phyloP scores from a whole-genome alignment of 2,888 invertebrate species.

The Bombylius major region DNA sequence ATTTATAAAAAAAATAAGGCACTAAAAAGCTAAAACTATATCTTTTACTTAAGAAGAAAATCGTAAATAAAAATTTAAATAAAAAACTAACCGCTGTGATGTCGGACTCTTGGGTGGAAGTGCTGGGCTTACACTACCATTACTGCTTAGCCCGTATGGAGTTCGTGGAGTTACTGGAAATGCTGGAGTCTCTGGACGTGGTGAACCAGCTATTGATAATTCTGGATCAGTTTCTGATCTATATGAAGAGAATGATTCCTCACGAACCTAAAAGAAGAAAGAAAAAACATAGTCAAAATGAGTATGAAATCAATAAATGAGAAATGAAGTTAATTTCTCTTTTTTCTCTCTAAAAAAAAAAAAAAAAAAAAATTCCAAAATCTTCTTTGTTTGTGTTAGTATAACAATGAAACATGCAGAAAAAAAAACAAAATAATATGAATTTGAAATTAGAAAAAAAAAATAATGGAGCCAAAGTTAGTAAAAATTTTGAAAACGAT shows the following conservation, averaged over 20 bases:
- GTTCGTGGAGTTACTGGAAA: slow-evolving; percentile 88
- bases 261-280: slow-evolving; percentile 35
- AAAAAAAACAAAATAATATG: no score
- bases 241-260: slow-evolving; percentile 57
- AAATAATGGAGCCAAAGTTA: no score
- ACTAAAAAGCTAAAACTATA: no score
- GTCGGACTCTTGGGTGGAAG: slow-evolving; percentile 72
- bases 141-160: slow-evolving; percentile 49
- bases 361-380: no score
- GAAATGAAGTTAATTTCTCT: neutral
- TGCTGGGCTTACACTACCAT: slow-evolving; percentile 59
- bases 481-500: neutral
- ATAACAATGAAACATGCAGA: no score
- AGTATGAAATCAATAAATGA: no score
- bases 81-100: slow-evolving; percentile 41
- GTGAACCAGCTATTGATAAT: slow-evolving; percentile 43
- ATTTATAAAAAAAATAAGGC: neutral
- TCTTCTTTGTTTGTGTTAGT: no score
- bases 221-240: slow-evolving; percentile 45
- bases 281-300: neutral
- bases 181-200: slow-evolving; percentile 78
- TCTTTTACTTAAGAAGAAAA: neutral
- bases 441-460: no score
- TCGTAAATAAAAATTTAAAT: neutral
- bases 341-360: no score